Base-by-base conservation (phyloP, 2,888 invertebrate species). In the Tupiocoris notatus region DNA sequence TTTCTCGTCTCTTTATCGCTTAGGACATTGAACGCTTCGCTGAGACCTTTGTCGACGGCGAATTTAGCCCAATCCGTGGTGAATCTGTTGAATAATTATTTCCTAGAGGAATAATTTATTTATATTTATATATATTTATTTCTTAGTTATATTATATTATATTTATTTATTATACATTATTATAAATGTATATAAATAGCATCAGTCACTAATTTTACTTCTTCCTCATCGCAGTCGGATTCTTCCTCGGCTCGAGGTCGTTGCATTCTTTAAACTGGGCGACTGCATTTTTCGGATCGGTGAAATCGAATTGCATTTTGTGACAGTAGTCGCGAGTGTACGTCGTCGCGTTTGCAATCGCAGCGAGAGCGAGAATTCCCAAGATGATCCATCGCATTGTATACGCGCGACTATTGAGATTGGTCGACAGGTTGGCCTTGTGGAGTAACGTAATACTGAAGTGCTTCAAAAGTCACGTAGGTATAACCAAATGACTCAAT, bases 21-120 rank as follows among this genome's bases (percentile, higher is more conserved):
- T 2, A 70, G 17, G 17, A 9, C 59, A 12, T 23, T 57, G 16
- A 70, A 2, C 6, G 70, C 70, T 20, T 21, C 20, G 18, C 59
- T 59, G 23, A 70, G 23, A 6, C 70, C 70, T 2, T 57, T 59
- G 24, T 59, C 70, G n/a, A 58, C 70, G 0, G 70, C 58, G 18
- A 18, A 70, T 25, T 70, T 70, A 7, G 70, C 70, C 70, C 70
- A 70, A 2, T 23, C 59, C 1, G 59, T 59, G 12, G 59, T 22
- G 25, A 70, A 70, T 59, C 70, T 70, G 22, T 12, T 9, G 7
- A 1, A 18, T 57, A 1, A 57, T 57, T 57, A 6, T 1, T 57
- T 17, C 57, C 57, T 57, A 57, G 18, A 9, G 54, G 7, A 54
- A 54, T 54, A n/a, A n/a, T n/a, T n/a, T n/a, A n/a, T n/a, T n/a